phyloP scores from a whole-genome alignment of 2,888 invertebrate genomes.

The Chloromyia formosa region DNA sequence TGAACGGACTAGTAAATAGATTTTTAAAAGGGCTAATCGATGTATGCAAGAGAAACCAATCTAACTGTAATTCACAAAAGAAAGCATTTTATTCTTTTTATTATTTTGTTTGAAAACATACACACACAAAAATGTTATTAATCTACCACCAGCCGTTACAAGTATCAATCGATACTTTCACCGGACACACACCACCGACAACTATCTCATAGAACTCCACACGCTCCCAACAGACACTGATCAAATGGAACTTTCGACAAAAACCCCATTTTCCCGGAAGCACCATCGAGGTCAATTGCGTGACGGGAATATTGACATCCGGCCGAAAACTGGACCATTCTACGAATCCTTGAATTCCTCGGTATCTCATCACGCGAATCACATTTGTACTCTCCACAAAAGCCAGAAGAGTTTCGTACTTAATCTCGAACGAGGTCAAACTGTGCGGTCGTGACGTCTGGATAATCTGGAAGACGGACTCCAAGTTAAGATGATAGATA shows the following conservation, averaged over 20 bases:
- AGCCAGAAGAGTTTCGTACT: conserved; percentile 66
- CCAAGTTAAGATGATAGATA: conserved; percentile 64
- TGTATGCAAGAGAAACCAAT: too few species aligned
- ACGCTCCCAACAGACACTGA: conserved; percentile 51
- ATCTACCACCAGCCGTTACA: conserved; percentile 28
- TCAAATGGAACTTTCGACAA: conserved; percentile 52
- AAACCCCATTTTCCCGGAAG: neutral
- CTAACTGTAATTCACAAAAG: too few species aligned
- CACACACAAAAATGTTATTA: too few species aligned
- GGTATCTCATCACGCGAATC: conserved; percentile 57
- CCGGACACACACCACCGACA: conserved; percentile 52
- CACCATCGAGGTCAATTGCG: conserved; percentile 34
- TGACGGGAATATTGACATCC: neutral
- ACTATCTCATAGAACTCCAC: conserved; percentile 57
- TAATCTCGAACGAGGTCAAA: conserved; percentile 59
- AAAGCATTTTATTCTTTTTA: too few species aligned
- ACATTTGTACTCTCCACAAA: conserved; percentile 63
- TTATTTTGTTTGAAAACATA: too few species aligned
- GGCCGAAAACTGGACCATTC: conserved; percentile 55
- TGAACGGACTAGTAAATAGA: too few species aligned
- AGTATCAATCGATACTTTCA: neutral
- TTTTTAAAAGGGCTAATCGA: too few species aligned
- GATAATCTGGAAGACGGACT: conserved; percentile 67
- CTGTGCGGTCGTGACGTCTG: conserved; percentile 65
- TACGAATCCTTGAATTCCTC: conserved; percentile 61